phyloP scores from a whole-genome alignment of 2,797 vertebrate genomes.

The Heterohyrax brucei region DNA sequence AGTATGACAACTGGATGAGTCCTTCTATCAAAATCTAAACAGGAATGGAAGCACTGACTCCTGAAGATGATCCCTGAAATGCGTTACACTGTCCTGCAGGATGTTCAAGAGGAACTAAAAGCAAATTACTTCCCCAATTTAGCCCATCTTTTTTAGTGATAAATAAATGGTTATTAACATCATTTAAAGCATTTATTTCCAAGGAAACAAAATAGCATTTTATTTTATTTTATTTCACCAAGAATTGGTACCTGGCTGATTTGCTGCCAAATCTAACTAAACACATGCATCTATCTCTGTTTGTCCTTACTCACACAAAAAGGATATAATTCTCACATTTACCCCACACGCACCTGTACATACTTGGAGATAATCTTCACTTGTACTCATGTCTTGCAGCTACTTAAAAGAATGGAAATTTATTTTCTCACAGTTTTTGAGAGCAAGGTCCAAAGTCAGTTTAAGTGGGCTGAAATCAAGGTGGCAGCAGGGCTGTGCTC shows the following conservation, averaged over 20 bases:
- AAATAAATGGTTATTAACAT: slow-evolving; percentile 39
- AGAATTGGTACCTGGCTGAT: neutral
- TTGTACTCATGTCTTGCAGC: neutral
- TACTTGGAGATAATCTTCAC: neutral
- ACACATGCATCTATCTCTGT: neutral
- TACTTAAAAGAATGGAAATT: slow-evolving; percentile 13
- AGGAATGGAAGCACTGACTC: neutral
- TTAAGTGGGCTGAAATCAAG: neutral
- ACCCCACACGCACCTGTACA: neutral
- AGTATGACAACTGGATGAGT: neutral
- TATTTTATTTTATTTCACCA: too few relatives aligned
- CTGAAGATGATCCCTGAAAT: neutral
- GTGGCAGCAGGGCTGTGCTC: neutral
- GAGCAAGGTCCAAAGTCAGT: too few relatives aligned
- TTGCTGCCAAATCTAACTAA: slow-evolving; percentile 6
- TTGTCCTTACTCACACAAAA: neutral
- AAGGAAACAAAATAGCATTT: neutral
- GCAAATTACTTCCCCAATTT: slow-evolving; percentile 5
- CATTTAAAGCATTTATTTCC: slow-evolving; percentile 30
- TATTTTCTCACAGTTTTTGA: neutral
- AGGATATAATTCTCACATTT: neutral
- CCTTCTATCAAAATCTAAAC: neutral
- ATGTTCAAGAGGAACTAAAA: neutral
- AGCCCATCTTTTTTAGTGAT: neutral
- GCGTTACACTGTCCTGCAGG: neutral